These are phyloP conservation scores for Sesamia inferens DNA, from an alignment of 2,888 invertebrate genomes.

Conservation along the genomic window DNA sequence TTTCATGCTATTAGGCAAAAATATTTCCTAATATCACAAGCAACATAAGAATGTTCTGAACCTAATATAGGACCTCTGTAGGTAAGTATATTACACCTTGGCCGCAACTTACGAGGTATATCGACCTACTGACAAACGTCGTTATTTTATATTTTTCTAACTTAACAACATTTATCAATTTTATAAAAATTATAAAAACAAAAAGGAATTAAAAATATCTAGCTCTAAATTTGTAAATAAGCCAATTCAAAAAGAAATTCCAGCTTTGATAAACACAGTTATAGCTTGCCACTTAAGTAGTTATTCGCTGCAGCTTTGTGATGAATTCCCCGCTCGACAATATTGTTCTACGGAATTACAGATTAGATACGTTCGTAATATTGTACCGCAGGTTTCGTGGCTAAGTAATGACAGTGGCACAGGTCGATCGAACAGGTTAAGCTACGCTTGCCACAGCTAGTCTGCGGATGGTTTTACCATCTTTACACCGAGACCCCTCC, in stretches of 20 bases:
- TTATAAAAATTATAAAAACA: too few species aligned
- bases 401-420: too few species aligned
- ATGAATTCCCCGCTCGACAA: background rate
- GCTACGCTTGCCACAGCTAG: too few species aligned
- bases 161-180: background rate
- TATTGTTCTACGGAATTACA: background rate
- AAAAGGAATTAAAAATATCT: background rate
- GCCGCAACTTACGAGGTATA: background rate
- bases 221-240: background rate
- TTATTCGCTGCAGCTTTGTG: slow-evolving; percentile 21
- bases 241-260: background rate
- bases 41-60: background rate
- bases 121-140: background rate
- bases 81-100: background rate
- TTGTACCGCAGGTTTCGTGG: too few species aligned
- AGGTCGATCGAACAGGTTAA: too few species aligned
- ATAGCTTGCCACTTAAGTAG: background rate
- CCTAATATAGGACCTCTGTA: background rate
- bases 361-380: background rate
- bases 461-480: too few species aligned
- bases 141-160: background rate
- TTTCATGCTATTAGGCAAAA: background rate
- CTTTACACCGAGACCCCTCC: too few species aligned
- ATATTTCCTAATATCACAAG: background rate
- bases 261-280: background rate